phyloP scores from a whole-genome alignment of 2,113 vertebrate species.

The Ursus arctos region DNA sequence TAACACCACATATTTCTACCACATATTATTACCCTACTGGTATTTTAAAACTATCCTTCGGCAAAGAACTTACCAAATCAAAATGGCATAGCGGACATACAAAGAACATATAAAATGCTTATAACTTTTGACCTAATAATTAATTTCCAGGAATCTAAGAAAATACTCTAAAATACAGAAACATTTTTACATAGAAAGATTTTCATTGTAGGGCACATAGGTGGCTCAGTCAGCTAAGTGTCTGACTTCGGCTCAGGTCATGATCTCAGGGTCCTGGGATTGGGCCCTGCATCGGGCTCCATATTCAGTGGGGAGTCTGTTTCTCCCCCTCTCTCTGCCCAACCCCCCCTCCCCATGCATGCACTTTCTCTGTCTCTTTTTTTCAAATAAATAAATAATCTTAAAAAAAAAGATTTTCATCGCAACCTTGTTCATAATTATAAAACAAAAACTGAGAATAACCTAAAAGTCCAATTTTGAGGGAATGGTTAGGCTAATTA shows the following conservation, averaged over 20 bases:
- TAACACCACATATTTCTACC: not conserved
- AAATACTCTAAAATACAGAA: constrained; percentile 36
- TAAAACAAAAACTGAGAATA: constrained; percentile 49
- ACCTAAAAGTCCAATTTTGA: constrained; percentile 19
- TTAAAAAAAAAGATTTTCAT: not conserved
- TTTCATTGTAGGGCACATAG: not conserved
- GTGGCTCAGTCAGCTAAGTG: not conserved
- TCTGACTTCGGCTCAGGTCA: not conserved
- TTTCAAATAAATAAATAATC: not conserved
- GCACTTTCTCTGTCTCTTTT: not conserved
- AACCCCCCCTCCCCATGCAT: not conserved
- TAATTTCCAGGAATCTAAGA: constrained; percentile 40
- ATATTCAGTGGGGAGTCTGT: not conserved
- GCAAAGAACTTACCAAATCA: constrained; percentile 52
- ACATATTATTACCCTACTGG: not conserved
- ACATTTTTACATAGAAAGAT: not conserved
- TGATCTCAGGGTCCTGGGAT: not conserved
- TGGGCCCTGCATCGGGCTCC: not conserved
- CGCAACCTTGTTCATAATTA: constrained; percentile 9
- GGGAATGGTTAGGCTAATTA: constrained; percentile 12
- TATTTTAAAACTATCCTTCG: constrained; percentile 35
- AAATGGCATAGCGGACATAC: not conserved
- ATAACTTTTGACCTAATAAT: constrained; percentile 45
- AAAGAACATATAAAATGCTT: constrained; percentile 46
- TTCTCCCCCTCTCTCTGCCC: not conserved